Base-by-base conservation (phyloP, 1,140 invertebrate species). In the Heliothis virescens region DNA sequence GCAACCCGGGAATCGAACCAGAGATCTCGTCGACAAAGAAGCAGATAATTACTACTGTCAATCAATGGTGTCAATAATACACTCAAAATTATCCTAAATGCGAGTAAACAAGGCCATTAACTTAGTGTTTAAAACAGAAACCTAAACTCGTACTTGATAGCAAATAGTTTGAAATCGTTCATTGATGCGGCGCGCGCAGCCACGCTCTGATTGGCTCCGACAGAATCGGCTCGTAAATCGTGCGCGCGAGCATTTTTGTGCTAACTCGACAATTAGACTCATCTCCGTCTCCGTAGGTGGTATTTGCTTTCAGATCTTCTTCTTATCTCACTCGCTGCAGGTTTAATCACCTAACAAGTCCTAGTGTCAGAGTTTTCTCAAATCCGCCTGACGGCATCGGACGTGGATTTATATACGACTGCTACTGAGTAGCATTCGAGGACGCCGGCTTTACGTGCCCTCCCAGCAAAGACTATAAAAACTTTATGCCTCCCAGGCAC, bases 231-330 rank as follows among this genome's bases (percentile, higher is more conserved):
- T 21, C 18, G 60, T 63, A 63, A 16, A 63, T 63, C 60, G n/a
- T n/a, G 5, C 5, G 13, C 15, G 34, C n/a, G 60, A 15, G 60
- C 60, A 63, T 63, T 63, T 34, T 41, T 63, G 26, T 41, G 60
- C 10, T n/a, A n/a, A 63, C 12, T 26, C 29, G 26, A 34, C 9
- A 9, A 63, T 63, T 63, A 34, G 21, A n/a, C 13, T 9, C 1
- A 26, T 16, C 16, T 47, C 34, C 16, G 15, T 16, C 16, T 47
- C 34, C 16, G 15, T 16, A 2, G 10, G 11, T 47, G 62, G 62
- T 47, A 65, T 65, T 65, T 65, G 62, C 62, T 65, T 65, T 65
- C 62, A 47, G n/a, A 16, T n/a, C n/a, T n/a, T n/a, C n/a, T n/a
- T n/a, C n/a, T n/a, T n/a, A n/a, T n/a, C n/a, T n/a, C n/a, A n/a